phyloP scores from a whole-genome alignment of 2,888 invertebrate species.

The Nasonovia ribisnigri region DNA sequence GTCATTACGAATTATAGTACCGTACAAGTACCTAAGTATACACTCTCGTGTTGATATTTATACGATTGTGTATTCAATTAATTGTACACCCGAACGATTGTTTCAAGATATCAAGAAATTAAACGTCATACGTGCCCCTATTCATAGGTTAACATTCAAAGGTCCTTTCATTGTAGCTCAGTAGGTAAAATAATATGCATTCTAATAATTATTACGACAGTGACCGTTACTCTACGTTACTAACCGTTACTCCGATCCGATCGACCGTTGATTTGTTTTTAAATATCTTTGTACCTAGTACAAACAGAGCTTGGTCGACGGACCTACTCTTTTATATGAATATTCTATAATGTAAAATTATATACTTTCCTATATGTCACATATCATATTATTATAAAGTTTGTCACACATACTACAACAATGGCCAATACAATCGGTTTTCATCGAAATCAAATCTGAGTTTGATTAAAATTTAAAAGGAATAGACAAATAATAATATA shows the following conservation, averaged over 20 bases:
- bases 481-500: background rate
- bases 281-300: background rate
- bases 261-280: background rate
- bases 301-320: background rate
- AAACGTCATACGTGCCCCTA: background rate
- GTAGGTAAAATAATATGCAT: background rate
- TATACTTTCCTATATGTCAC: background rate
- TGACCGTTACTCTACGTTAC: background rate
- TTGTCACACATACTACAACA: background rate
- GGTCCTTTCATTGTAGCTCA: background rate
- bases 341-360: background rate
- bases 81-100: background rate
- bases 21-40: background rate
- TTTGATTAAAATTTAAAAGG: background rate
- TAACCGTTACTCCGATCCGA: background rate
- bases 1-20: slow-evolving; percentile 7
- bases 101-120: background rate
- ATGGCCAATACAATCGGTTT: background rate
- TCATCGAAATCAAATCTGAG: background rate
- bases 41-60: background rate
- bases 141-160: background rate
- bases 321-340: background rate
- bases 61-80: background rate
- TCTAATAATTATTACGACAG: background rate
- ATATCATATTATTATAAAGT: background rate